phyloP scores from a whole-genome alignment of 2,113 vertebrate species.

The Tympanuchus pallidicinctus region DNA sequence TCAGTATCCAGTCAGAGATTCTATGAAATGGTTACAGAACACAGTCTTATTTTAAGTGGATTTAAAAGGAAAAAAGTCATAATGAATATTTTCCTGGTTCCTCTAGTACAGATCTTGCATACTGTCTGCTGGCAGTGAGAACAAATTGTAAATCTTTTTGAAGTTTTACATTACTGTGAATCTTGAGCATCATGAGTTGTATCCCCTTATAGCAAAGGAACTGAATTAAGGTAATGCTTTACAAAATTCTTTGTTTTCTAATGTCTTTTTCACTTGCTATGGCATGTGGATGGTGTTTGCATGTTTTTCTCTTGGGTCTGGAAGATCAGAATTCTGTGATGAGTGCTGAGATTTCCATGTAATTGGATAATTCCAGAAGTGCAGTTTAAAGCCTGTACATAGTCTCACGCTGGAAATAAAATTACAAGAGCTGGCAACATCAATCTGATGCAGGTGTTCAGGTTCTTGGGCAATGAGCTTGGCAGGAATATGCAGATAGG shows the following conservation, averaged over 20 bases:
- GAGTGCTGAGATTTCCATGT: background rate
- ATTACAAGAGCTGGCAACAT: background rate
- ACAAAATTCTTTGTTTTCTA: background rate
- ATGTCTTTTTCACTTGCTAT: background rate
- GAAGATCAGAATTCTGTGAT: background rate
- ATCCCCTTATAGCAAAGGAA: background rate
- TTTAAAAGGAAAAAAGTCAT: background rate
- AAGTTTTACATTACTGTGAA: background rate
- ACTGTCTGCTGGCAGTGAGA: background rate
- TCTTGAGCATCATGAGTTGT: background rate
- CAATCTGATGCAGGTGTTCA: background rate
- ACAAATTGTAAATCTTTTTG: background rate
- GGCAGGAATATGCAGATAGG: background rate
- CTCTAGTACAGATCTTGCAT: background rate
- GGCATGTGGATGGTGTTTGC: background rate
- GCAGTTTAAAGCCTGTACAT: background rate
- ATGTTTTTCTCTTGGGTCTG: background rate
- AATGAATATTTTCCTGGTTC: background rate
- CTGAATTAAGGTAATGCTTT: background rate
- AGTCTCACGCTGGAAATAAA: background rate
- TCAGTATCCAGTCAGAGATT: background rate
- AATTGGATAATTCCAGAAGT: background rate
- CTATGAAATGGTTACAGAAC: slow-evolving; percentile 35
- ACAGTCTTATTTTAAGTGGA: slow-evolving; percentile 30
- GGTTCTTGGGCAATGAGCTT: background rate